phyloP scores from a whole-genome alignment of 2,797 vertebrate genomes.

The Austrolebias charrua region DNA sequence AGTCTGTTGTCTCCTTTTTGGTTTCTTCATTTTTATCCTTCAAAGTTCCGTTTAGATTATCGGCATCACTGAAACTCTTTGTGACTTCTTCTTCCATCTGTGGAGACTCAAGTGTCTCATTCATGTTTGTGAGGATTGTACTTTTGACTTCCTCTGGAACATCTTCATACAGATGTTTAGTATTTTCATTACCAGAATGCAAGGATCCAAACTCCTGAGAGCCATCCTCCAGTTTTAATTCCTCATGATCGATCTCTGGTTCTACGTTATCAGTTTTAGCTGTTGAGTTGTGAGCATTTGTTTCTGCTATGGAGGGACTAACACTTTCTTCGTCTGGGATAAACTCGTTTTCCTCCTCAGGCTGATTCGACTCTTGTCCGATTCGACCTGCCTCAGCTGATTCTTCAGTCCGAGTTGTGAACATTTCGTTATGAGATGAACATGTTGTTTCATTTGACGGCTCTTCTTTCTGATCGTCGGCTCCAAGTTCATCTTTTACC shows the following conservation, averaged over 20 bases:
- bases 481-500: not conserved
- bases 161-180: not conserved
- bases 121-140: not conserved
- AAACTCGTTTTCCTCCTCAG: not conserved
- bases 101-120: not conserved
- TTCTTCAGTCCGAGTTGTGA: constrained; percentile 6
- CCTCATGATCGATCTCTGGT: not conserved
- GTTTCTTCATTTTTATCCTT: constrained; percentile 9
- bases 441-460: not conserved
- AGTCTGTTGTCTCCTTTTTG: not conserved
- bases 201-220: not conserved
- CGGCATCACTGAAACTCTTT: not conserved
- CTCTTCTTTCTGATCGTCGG: not conserved
- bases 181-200: not conserved
- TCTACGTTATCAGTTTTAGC: constrained; percentile 8
- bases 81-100: not conserved
- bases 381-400: constrained; percentile 4
- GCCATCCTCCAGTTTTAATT: not conserved
- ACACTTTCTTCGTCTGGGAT: constrained; percentile 4
- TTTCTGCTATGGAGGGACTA: not conserved
- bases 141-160: constrained; percentile 18
- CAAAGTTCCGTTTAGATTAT: not conserved
- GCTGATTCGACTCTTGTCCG: too few relatives aligned
- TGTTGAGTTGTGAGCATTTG: not conserved
- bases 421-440: constrained; percentile 1